phyloP scores from a whole-genome alignment of 2,113 vertebrate genomes.

The Charina bottae region DNA sequence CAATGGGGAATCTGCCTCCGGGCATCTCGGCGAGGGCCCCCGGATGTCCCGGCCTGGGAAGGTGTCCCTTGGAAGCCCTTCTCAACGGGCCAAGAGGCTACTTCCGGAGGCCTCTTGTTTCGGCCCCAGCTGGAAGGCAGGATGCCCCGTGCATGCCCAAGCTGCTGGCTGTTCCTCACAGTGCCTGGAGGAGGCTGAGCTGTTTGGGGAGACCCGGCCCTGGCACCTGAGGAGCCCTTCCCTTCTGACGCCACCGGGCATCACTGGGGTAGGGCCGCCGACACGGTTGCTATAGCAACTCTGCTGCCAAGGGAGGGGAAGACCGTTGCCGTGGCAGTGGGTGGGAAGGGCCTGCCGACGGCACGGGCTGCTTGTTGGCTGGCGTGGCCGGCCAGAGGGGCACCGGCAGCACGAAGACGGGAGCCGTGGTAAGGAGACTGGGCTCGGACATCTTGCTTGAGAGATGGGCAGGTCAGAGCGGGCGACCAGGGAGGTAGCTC shows the following conservation, averaged over 20 bases:
- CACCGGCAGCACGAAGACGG: not conserved
- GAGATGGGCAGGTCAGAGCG: not conserved
- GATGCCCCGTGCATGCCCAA: fast-evolving
- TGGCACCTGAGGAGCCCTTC: not conserved
- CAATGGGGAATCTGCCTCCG: not conserved
- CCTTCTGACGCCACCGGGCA: constrained; percentile 66
- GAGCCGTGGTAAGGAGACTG: not conserved
- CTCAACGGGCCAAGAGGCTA: not conserved
- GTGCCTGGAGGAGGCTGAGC: not conserved
- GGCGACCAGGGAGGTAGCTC: too few species aligned
- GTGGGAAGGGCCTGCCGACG: not conserved
- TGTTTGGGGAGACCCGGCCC: not conserved
- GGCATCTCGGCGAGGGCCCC: not conserved
- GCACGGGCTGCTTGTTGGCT: not conserved
- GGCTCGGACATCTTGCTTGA: not conserved
- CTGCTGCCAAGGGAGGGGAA: not conserved
- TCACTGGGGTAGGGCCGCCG: constrained; percentile 60
- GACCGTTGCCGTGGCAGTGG: not conserved
- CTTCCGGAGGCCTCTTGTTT: not conserved
- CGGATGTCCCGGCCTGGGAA: too few species aligned
- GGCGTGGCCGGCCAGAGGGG: not conserved
- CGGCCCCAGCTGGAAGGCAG: not conserved
- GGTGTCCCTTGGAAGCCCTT: not conserved
- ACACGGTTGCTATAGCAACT: constrained; percentile 67
- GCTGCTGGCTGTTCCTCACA: too few species aligned